Base-by-base conservation (phyloP, 2,888 invertebrate genomes). In the Amiota minor region DNA sequence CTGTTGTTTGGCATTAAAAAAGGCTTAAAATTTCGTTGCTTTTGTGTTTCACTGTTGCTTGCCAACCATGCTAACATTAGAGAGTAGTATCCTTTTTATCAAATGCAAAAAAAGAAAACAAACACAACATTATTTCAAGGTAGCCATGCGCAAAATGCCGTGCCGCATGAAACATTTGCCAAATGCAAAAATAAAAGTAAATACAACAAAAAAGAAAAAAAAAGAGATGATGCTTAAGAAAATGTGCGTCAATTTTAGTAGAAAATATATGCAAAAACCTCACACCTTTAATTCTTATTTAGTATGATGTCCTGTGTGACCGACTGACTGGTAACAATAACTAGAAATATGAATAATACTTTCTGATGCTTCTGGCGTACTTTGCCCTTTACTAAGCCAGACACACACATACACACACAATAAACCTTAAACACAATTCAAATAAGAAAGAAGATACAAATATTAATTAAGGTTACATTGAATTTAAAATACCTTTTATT, bases 201-300 rank as follows among this genome's bases (percentile, higher is more conserved):
- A 16, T 18, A 59, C 2, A 59, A 59, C 3, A 59, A 18, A 59
- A 56, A 56, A n/a, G 1, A 14, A 8, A 16, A 14, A 9, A 18
- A 59, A n/a, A n/a, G n/a, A n/a, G n/a, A 53, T 53, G 50, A 50
- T 50, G 50, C n/a, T 50, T 50, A n/a, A 45, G 6, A 35, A 62
- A 62, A 62, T n/a, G 62, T 62, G 62, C 62, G 35, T n/a, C 45
- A 62, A 62, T 62, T 62, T 62, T 62, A 18, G 45, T 45, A 45
- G 45, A 62, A 62, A 62, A 23, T 35, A 61, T 23, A 61, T 61
- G 61, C 11, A 61, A 61, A 23, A 6, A 6, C 3, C 23, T 23
- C 23, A 23, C 3, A 23, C 23, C 1, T 3, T 35, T 35, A 35
- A n/a, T n/a, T n/a, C n/a, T 6, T 6, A 6, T 35, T 35, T 35